These are phyloP conservation scores for Charanyca ferruginea DNA, from an alignment of 2,888 invertebrate species.

Conservation along the genomic window DNA sequence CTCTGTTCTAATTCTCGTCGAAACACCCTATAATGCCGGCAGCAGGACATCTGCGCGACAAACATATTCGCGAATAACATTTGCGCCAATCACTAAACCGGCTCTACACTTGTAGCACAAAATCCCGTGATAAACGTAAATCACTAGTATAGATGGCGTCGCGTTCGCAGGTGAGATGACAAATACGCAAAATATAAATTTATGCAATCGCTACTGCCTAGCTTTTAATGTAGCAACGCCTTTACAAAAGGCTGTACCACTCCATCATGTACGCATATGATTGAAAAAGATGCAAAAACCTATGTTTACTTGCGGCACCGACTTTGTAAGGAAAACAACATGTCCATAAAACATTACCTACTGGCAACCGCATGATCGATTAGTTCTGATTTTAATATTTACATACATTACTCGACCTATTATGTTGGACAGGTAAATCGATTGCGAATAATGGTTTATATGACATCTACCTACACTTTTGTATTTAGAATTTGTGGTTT, in stretches of 20 bases:
- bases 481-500: constrained; percentile 2
- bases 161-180: no score
- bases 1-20: no score
- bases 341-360: constrained; percentile 51
- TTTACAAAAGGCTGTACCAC: constrained; percentile 17
- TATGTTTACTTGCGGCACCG: constrained; percentile 50
- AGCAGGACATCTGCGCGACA: no score
- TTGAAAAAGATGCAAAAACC: constrained; percentile 59
- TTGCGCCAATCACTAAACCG: no score
- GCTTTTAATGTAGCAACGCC: not conserved
- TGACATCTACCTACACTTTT: constrained; percentile 7
- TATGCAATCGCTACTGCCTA: not conserved
- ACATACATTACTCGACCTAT: constrained; percentile 50
- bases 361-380: constrained; percentile 54
- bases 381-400: constrained; percentile 56
- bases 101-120: no score
- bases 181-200: no score
- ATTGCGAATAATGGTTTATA: constrained; percentile 31
- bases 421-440: constrained; percentile 40
- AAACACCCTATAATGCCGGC: no score
- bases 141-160: no score
- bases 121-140: no score
- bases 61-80: no score
- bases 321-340: constrained; percentile 60
- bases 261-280: constrained; percentile 44